A percentile compares a stretch with the other conserved stretches of the same genome.
phyloP scores from a whole-genome alignment of 2,888 invertebrate species.

The Ypsolopha scabrella region DNA sequence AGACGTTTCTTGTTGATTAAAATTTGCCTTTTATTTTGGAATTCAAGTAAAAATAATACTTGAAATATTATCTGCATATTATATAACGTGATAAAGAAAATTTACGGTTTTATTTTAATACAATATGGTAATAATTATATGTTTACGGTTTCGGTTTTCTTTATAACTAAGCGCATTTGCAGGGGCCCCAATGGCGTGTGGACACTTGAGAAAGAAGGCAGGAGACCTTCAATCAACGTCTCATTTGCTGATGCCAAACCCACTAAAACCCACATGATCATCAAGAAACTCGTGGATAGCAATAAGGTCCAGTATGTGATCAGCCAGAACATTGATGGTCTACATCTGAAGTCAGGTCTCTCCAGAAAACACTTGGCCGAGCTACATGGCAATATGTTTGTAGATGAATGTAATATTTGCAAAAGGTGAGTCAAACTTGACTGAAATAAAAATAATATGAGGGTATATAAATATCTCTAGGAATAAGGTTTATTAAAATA shows the following conservation, averaged over 20 bases:
- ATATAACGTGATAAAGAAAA: too few species aligned
- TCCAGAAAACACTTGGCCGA: constrained; percentile 86
- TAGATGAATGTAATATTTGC: constrained; percentile 93
- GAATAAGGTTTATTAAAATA: too few species aligned
- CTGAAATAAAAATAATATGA: too few species aligned
- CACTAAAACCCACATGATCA: constrained; percentile 93
- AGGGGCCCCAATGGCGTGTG: constrained; percentile 96
- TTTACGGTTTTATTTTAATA: too few species aligned
- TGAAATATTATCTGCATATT: too few species aligned
- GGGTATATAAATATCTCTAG: too few species aligned
- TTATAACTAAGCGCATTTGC: constrained; percentile 16
- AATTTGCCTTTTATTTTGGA: too few species aligned
- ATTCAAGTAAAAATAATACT: too few species aligned
- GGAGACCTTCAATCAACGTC: constrained; percentile 84
- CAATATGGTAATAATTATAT: too few species aligned
- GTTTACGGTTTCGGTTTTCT: too few species aligned
- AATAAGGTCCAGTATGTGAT: constrained; percentile 83
- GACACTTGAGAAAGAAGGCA: constrained; percentile 93
- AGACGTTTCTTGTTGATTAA: too few species aligned
- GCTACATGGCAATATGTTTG: constrained; percentile 98
- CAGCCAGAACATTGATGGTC: constrained; percentile 98
- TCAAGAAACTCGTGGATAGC: constrained; percentile 82
- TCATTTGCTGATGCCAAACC: constrained; percentile 93
- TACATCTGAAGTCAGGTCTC: constrained; percentile 93
- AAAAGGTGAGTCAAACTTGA: constrained; percentile 66